Evolutionary conservation across 2,797 vertebrate genomes (phyloP), one percentile per base, ranked within the genome.

Genomic region (Rhabdomys pumilio): DNA sequence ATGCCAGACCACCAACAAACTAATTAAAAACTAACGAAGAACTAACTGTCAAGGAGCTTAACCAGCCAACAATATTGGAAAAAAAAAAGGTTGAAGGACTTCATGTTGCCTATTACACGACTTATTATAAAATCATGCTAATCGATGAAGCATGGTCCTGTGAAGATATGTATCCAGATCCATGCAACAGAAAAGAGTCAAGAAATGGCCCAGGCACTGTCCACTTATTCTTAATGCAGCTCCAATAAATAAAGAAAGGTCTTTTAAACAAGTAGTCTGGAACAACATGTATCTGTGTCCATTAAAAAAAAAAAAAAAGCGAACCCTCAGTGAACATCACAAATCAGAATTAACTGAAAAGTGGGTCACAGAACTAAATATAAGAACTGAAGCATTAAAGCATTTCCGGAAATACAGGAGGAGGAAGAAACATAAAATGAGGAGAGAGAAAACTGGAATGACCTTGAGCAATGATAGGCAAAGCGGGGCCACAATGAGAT

Each of bases 271-370:
- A 63, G 69, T 26, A 89, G 24, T 85, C 41, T 77, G 17, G 14
- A 86, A 91, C 31, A 79, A 53, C 0, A 47, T 41, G 41, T 63
- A 82, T 55, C 41, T 53, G 72, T n/a, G 31, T n/a, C 61, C 38
- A 24, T 20, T 15, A 85, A 73, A 80, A 85, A 69, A 92, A 80
- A 67, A 72, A 38, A 76, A 63, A 65, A 72, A 76, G 11, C 53
- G 47, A 93, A 65, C 6, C 29, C 19, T 76, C 77, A 89, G 50
- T 9, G 79, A 90, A 93, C 12, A 89, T 17, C 26, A 93, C 82
- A 92, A 79, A 95, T 24, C 12, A 81, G 41, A 82, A 55, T 53
- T 80, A 93, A 92, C 20, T 86, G n/a, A 85, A 81, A 84, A 77
- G 63, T 29, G n/a, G 55, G 67, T 24, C 69, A 61, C 0, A 72